A percentile compares a stretch with the other conserved stretches of the same genome.
These are phyloP conservation scores for Pelodiscus sinensis DNA, from an alignment of 2,113 vertebrate genomes.

Conservation along the genomic window DNA sequence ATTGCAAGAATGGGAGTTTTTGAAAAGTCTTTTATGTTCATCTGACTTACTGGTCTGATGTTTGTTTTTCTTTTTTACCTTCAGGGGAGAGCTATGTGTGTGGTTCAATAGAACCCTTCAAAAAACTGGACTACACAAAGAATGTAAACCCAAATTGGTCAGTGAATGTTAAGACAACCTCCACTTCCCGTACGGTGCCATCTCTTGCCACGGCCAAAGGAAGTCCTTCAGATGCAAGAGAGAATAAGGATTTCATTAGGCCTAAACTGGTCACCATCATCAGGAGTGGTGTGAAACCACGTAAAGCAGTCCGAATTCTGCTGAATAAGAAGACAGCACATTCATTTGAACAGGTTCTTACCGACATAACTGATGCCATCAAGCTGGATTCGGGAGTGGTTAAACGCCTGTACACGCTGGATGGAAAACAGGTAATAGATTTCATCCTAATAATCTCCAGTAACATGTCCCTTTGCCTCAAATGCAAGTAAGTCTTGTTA, in stretches of 20 bases:
- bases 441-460: background rate
- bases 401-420: constrained; percentile 93
- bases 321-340: constrained; percentile 99
- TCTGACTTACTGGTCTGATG: constrained; percentile 6
- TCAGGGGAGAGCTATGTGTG: constrained; percentile 97
- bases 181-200: constrained; percentile 79
- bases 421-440: constrained; percentile 93
- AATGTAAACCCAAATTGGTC: constrained; percentile 99
- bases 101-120: constrained; percentile 95
- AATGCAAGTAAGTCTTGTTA: background rate
- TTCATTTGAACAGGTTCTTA: constrained; percentile 97
- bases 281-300: constrained; percentile 95
- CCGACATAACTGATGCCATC: constrained; percentile 96
- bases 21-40: background rate
- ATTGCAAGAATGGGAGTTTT: background rate
- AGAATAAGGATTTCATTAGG: constrained; percentile 94
- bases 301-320: constrained; percentile 93
- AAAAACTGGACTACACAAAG: constrained; percentile 96
- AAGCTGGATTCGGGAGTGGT: constrained; percentile 96
- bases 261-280: constrained; percentile 98
- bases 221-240: constrained; percentile 83
- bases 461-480: too few relatives aligned
- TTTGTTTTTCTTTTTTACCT: constrained; percentile 12
- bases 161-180: constrained; percentile 87
- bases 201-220: constrained; percentile 88